Evolutionary conservation across 2,113 vertebrate genomes (phyloP).

Genomic region (Pungitius pungitius): DNA sequence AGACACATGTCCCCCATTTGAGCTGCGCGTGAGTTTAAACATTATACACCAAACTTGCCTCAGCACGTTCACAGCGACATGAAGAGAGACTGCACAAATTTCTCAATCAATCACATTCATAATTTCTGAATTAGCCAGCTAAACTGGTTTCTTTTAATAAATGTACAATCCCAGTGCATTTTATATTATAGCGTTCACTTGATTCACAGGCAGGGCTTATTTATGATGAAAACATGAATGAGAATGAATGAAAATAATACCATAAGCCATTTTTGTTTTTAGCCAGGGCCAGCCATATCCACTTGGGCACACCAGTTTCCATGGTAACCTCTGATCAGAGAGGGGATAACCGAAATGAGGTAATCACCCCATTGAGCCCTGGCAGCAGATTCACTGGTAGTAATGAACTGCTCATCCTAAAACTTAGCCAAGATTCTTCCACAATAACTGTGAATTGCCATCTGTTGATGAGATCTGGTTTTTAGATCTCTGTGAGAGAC

Average conservation of each 20-base stretch:
- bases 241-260: conserved; percentile 15
- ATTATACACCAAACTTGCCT: conserved; percentile 11
- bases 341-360: conserved; percentile 73
- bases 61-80: background rate
- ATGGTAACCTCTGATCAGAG: conserved; percentile 78
- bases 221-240: background rate
- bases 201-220: background rate
- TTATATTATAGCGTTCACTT: background rate
- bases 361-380: conserved; percentile 70
- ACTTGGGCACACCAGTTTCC: conserved; percentile 75
- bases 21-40: conserved; percentile 11
- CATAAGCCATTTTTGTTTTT: conserved; percentile 10
- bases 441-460: conserved; percentile 22
- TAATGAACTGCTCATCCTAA: conserved; percentile 54
- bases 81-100: conserved; percentile 2
- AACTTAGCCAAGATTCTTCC: conserved; percentile 30
- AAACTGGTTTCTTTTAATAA: background rate
- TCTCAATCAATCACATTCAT: background rate
- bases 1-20: conserved; percentile 23
- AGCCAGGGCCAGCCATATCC: conserved; percentile 39
- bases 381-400: conserved; percentile 58
- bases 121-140: background rate
- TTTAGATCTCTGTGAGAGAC: conserved; percentile 5
- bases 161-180: background rate
- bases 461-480: conserved; percentile 27